phyloP scores from a whole-genome alignment of 2,888 invertebrate species.

The Drosophila maculinotata region DNA sequence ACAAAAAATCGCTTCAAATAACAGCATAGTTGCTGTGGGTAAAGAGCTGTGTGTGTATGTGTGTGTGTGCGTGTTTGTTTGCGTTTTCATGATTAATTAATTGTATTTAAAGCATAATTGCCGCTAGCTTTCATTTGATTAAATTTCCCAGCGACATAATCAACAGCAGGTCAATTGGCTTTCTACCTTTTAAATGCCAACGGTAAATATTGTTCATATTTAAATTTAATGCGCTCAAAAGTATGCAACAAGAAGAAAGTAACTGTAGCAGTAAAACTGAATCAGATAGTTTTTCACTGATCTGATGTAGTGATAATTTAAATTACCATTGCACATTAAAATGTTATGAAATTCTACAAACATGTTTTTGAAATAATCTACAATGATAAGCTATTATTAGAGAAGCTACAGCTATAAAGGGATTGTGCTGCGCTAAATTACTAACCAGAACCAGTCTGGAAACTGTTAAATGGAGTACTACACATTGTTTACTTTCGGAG shows the following conservation, averaged over 20 bases:
- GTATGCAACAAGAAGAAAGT: too few relatives aligned
- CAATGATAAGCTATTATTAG: too few relatives aligned
- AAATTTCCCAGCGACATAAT: conserved; percentile 69
- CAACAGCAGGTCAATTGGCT: conserved; percentile 71
- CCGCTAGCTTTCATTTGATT: conserved; percentile 81
- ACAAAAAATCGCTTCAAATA: conserved; percentile 67
- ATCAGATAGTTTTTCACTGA: too few relatives aligned
- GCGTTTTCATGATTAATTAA: conserved; percentile 77
- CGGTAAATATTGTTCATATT: conserved; percentile 41
- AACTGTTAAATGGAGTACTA: not conserved
- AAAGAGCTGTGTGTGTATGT: conserved; percentile 42
- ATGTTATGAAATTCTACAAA: too few relatives aligned
- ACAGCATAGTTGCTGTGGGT: conserved; percentile 63
- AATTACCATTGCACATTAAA: too few relatives aligned
- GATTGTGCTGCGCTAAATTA: too few relatives aligned
- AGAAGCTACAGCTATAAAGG: too few relatives aligned
- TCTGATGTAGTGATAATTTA: too few relatives aligned
- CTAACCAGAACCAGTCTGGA: not conserved
- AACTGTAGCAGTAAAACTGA: too few relatives aligned
- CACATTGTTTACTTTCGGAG: not conserved
- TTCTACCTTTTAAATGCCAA: conserved; percentile 63
- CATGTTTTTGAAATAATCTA: too few relatives aligned
- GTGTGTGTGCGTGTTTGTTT: conserved; percentile 13
- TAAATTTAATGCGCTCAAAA: conserved; percentile 37
- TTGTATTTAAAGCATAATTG: conserved; percentile 81